These are phyloP conservation scores for Orientallactaga sibirica DNA, from an alignment of 2,797 vertebrate species.

Conservation along the genomic window DNA sequence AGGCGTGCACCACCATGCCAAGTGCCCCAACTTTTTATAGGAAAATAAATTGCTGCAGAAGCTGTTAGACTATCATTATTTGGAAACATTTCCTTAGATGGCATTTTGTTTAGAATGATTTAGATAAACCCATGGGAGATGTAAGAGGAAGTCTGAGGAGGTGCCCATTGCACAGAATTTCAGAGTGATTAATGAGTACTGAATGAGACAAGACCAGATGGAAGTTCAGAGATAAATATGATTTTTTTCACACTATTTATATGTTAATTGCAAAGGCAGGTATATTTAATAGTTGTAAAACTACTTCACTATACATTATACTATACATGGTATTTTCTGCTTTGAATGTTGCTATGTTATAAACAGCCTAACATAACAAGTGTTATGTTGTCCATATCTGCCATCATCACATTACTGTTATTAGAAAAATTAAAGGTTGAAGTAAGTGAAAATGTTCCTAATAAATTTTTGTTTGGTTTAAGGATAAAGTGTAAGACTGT, in stretches of 20 bases:
- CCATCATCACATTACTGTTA: constrained; percentile 1
- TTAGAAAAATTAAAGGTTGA: background rate
- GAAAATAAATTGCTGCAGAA: constrained; percentile 27
- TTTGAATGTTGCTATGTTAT: background rate
- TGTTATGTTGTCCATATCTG: background rate
- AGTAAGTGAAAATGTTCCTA: background rate
- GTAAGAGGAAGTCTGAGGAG: constrained; percentile 36
- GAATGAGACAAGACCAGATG: constrained; percentile 39
- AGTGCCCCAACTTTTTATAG: background rate
- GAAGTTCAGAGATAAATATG: constrained; percentile 23
- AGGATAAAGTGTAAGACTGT: background rate
- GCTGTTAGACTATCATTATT: constrained; percentile 26
- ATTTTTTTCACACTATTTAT: background rate
- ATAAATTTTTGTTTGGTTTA: constrained; percentile 15
- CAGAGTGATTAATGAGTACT: constrained; percentile 46
- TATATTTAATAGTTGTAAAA: background rate
- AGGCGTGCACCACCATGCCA: no score
- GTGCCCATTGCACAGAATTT: background rate
- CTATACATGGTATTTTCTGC: background rate
- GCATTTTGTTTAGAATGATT: constrained; percentile 47
- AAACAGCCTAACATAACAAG: background rate
- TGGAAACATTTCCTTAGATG: background rate
- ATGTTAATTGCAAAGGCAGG: background rate
- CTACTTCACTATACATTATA: constrained; percentile 18
- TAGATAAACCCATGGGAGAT: constrained; percentile 6